A percentile compares a stretch with the other conserved stretches of the same genome.
Conservation (phyloP, 2,113 vertebrate genomes). For the Scatophagus argus region DNA sequence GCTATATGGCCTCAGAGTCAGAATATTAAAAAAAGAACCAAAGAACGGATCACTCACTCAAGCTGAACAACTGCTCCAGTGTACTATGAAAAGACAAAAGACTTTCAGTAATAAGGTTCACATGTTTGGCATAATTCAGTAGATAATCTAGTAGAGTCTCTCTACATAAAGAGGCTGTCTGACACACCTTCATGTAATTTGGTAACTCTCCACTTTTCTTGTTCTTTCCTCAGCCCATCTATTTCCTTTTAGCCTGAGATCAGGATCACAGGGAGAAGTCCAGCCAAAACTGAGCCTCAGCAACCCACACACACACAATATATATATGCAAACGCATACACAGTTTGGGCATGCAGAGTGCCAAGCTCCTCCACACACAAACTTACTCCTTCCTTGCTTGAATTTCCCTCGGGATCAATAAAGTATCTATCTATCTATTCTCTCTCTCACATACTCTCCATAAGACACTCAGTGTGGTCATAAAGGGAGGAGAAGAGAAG, state of each 20-base stretch:
- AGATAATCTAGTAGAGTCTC: slow-evolving; percentile 24
- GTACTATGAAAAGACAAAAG: slow-evolving; percentile 14
- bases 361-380: no score
- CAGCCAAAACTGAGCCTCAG: slow-evolving; percentile 46
- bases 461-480: no score
- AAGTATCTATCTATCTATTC: no score
- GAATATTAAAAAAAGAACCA: slow-evolving; percentile 51
- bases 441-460: no score
- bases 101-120: slow-evolving; percentile 31
- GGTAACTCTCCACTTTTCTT: slow-evolving; percentile 14
- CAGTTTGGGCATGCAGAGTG: no score
- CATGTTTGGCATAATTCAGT: not conserved
- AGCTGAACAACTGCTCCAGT: slow-evolving; percentile 28
- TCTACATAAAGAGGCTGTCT: slow-evolving; percentile 7
- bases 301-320: slow-evolving; percentile 48
- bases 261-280: slow-evolving; percentile 17
- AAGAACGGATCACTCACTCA: slow-evolving; percentile 39
- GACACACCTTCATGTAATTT: slow-evolving; percentile 8
- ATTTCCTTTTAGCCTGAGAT: slow-evolving; percentile 12
- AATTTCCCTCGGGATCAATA: no score
- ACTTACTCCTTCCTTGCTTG: no score
- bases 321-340: slow-evolving; percentile 26
- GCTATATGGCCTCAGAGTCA: slow-evolving; percentile 46
- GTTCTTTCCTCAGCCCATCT: slow-evolving; percentile 13
- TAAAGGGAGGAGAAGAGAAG: slow-evolving; percentile 1